Evolutionary conservation across 1,140 invertebrate genomes (phyloP).

Genomic region (Apis cerana): DNA sequence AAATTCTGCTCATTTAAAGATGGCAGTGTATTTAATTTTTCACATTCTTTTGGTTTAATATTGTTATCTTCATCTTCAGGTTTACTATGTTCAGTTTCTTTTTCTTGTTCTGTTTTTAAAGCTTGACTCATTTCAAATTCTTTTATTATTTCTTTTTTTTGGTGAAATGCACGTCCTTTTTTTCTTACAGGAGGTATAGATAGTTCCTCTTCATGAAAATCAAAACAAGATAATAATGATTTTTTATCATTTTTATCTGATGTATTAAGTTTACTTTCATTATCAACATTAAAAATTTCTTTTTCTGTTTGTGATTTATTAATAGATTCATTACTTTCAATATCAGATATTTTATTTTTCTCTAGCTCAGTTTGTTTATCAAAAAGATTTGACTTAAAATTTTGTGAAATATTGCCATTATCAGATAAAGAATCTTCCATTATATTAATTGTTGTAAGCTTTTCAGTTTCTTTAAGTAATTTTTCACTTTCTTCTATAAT

Average conservation of each 20-base stretch:
- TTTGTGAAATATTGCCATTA: slow-evolving; percentile 15
- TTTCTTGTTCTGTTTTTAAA: slow-evolving; percentile 67
- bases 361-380: slow-evolving; percentile 43
- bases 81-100: slow-evolving; percentile 46
- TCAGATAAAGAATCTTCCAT: slow-evolving; percentile 32
- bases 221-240: slow-evolving; percentile 81
- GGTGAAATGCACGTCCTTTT: slow-evolving; percentile 77
- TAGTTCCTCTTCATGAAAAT: slow-evolving; percentile 82
- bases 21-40: slow-evolving; percentile 34
- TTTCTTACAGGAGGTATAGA: slow-evolving; percentile 79
- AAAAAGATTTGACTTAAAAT: slow-evolving; percentile 20
- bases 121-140: slow-evolving; percentile 78
- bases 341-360: slow-evolving; percentile 17
- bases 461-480: slow-evolving; percentile 74
- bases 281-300: slow-evolving; percentile 45
- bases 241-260: slow-evolving; percentile 73
- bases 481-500: slow-evolving; percentile 71
- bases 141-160: slow-evolving; percentile 79
- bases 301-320: slow-evolving; percentile 44
- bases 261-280: slow-evolving; percentile 63
- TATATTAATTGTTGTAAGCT: slow-evolving; percentile 52
- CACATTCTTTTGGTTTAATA: slow-evolving; percentile 41
- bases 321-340: slow-evolving; percentile 26
- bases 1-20: slow-evolving; percentile 3
- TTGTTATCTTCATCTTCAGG: slow-evolving; percentile 60